Conservation (phyloP, 2,888 invertebrate species). For the Cinara cedri region DNA sequence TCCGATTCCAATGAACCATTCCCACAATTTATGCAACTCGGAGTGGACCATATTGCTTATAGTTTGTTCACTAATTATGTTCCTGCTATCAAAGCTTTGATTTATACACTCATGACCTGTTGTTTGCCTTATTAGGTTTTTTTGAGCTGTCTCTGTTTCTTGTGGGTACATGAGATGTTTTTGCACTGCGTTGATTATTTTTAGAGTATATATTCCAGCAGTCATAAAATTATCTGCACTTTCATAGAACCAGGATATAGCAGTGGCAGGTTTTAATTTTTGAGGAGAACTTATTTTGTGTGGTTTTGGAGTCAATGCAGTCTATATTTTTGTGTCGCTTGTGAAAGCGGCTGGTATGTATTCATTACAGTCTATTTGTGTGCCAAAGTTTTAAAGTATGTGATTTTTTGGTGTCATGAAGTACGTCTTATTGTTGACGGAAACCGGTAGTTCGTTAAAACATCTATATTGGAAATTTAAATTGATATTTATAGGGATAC, state of each 20-base stretch:
- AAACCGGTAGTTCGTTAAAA: not conserved
- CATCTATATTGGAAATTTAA: too few species aligned
- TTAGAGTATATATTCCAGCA: not conserved
- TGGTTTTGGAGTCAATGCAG: too few species aligned
- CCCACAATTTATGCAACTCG: not conserved
- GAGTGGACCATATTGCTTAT: too few species aligned
- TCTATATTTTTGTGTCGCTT: not conserved
- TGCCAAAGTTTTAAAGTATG: not conserved
- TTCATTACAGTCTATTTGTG: not conserved
- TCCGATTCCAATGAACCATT: not conserved
- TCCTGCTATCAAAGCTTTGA: too few species aligned
- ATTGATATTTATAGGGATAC: too few species aligned
- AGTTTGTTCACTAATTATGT: too few species aligned
- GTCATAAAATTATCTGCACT: not conserved
- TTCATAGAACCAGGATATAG: too few species aligned
- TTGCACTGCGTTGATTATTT: not conserved
- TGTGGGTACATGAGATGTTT: not conserved
- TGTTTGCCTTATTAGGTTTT: too few species aligned
- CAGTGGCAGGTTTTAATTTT: too few species aligned
- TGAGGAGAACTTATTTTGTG: too few species aligned
- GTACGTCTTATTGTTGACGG: not conserved
- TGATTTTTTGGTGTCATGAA: conserved; percentile 1
- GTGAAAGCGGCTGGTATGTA: not conserved
- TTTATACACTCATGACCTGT: too few species aligned
- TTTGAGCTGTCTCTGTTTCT: too few species aligned